Percentiles rank a stretch among this genome's conserved stretches.
Evolutionary conservation across 2,113 vertebrate genomes (phyloP).

Genomic region (Mastomys natalensis): DNA sequence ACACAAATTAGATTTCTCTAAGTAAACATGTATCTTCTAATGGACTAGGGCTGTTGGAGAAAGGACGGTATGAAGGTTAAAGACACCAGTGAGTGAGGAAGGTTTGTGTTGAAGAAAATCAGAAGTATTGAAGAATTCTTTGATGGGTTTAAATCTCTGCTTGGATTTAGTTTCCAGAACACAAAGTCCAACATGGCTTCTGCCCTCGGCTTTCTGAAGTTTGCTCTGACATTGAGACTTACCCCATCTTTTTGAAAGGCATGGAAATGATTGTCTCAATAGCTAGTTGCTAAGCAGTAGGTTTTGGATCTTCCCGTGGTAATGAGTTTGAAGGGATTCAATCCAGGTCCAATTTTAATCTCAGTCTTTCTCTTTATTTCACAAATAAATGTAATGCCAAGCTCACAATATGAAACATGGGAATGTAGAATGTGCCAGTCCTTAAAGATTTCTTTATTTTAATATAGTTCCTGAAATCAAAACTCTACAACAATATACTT

Average conservation of each 20-base stretch:
- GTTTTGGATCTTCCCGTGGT: background rate
- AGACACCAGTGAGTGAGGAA: slow-evolving; percentile 80
- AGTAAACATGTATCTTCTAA: slow-evolving; percentile 89
- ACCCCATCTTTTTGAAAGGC: background rate
- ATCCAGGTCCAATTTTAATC: background rate
- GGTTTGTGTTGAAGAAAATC: slow-evolving; percentile 83
- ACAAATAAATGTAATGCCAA: slow-evolving; percentile 6
- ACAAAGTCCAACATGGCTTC: background rate
- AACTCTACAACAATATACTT: slow-evolving; percentile 13
- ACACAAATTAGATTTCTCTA: slow-evolving; percentile 92
- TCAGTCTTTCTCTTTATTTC: slow-evolving; percentile 39
- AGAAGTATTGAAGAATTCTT: slow-evolving; percentile 83
- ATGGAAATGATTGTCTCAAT: background rate
- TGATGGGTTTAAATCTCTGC: slow-evolving; percentile 80
- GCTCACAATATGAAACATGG: background rate
- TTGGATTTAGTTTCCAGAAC: slow-evolving; percentile 47
- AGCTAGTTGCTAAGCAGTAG: background rate
- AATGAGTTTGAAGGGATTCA: background rate
- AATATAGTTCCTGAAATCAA: slow-evolving; percentile 27
- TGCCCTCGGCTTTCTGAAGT: background rate
- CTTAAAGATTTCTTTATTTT: background rate
- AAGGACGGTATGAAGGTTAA: slow-evolving; percentile 91
- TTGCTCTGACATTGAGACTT: background rate
- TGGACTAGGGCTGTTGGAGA: slow-evolving; percentile 82
- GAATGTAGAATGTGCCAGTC: background rate